Evolutionary conservation across 2,888 invertebrate genomes (phyloP).

Genomic region (Heteropelma amictum): DNA sequence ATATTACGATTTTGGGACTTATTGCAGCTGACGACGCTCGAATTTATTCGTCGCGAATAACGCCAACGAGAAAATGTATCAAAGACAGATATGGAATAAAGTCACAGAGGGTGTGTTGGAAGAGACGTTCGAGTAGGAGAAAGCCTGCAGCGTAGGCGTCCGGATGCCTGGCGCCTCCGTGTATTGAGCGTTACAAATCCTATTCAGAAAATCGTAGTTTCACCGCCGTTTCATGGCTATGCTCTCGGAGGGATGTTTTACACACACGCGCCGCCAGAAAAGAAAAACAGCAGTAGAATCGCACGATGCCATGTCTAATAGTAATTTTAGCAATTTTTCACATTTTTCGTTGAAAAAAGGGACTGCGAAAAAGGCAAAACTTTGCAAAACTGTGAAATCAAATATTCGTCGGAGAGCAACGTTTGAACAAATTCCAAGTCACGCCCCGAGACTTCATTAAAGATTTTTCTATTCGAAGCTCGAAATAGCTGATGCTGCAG

Average conservation of each 20-base stretch:
- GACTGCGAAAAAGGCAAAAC: too few relatives aligned
- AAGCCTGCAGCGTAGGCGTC: conserved; percentile 62
- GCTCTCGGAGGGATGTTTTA: neutral
- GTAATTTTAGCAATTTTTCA: too few relatives aligned
- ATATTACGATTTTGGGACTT: too few relatives aligned
- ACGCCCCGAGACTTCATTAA: neutral
- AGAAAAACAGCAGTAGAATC: too few relatives aligned
- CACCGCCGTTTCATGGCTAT: neutral
- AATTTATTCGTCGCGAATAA: too few relatives aligned
- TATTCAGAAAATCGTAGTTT: conserved; percentile 21
- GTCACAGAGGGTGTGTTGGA: neutral
- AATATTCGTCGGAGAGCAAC: neutral
- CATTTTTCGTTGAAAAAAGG: too few relatives aligned
- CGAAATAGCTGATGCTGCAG: neutral
- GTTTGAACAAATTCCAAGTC: too few relatives aligned
- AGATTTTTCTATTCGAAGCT: too few relatives aligned
- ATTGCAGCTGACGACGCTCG: too few relatives aligned
- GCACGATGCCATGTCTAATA: too few relatives aligned
- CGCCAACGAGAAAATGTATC: neutral
- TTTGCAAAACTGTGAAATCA: too few relatives aligned
- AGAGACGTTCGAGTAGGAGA: conserved; percentile 5
- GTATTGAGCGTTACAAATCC: conserved; percentile 52
- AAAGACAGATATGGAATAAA: neutral
- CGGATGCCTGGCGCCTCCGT: conserved; percentile 65
- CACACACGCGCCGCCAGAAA: neutral